phyloP scores from a whole-genome alignment of 2,113 vertebrate species.

The Uropsilus gracilis region DNA sequence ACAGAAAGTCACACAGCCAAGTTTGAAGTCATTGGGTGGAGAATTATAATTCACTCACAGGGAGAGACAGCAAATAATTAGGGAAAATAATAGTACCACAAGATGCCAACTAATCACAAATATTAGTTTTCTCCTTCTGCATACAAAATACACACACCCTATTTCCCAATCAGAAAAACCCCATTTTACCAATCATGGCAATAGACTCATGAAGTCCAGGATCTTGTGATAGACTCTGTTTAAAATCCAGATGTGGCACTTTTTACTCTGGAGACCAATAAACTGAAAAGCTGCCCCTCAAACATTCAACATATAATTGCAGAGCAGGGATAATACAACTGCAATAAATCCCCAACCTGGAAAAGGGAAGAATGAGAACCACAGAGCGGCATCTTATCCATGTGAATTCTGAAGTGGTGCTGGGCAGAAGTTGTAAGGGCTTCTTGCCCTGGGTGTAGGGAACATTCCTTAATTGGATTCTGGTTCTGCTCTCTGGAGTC shows the following conservation, averaged over 20 bases:
- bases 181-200: not conserved
- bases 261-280: constrained; percentile 13
- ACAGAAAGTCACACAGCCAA: not conserved
- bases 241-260: not conserved
- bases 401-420: not conserved
- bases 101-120: not conserved
- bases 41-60: constrained; percentile 30
- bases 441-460: not conserved
- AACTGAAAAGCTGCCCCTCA: not conserved
- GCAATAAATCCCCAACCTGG: not conserved
- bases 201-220: not conserved
- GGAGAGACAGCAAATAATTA: constrained; percentile 12
- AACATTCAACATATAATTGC: not conserved
- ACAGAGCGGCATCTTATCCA: not conserved
- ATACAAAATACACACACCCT: not conserved
- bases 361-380: not conserved
- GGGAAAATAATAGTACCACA: not conserved
- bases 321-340: not conserved
- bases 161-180: not conserved
- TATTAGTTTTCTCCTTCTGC: not conserved
- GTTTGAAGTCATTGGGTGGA: not conserved
- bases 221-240: not conserved
- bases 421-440: not conserved
- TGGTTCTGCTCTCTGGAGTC: not conserved
- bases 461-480: not conserved